Percentiles rank a stretch among this genome's conserved stretches.
Evolutionary conservation across 2,797 vertebrate species (phyloP).

Genomic region (Pterois miles): DNA sequence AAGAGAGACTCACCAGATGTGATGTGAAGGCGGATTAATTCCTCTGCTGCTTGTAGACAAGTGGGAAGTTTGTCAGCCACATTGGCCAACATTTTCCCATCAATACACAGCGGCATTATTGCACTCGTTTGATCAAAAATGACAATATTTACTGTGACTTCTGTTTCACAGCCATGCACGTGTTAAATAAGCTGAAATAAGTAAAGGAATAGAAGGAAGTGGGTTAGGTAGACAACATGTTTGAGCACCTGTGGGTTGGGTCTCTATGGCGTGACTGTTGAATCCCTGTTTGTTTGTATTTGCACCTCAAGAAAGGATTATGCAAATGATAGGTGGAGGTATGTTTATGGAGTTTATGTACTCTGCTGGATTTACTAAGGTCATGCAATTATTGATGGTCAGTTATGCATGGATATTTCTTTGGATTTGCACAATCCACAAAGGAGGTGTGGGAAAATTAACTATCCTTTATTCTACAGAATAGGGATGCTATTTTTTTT

Average conservation of each 20-base stretch:
- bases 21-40: constrained; percentile 8
- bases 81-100: not conserved
- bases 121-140: constrained; percentile 13
- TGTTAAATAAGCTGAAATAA: not conserved
- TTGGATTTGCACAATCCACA: not conserved
- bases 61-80: not conserved
- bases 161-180: not conserved
- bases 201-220: not conserved
- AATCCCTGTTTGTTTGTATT: not conserved
- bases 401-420: not conserved
- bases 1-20: constrained; percentile 6
- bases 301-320: not conserved
- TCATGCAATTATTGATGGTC: not conserved
- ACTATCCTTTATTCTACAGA: not conserved
- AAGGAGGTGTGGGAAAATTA: not conserved
- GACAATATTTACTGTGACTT: constrained; percentile 9
- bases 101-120: not conserved
- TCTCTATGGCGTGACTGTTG: not conserved
- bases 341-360: not conserved
- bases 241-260: not conserved
- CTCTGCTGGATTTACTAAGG: not conserved
- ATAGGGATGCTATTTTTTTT: too few relatives aligned
- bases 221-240: not conserved
- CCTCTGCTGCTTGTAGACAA: constrained; percentile 1
- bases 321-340: not conserved